Conservation (phyloP, 2,888 invertebrate genomes). For the Chrysomela aeneicollis region DNA sequence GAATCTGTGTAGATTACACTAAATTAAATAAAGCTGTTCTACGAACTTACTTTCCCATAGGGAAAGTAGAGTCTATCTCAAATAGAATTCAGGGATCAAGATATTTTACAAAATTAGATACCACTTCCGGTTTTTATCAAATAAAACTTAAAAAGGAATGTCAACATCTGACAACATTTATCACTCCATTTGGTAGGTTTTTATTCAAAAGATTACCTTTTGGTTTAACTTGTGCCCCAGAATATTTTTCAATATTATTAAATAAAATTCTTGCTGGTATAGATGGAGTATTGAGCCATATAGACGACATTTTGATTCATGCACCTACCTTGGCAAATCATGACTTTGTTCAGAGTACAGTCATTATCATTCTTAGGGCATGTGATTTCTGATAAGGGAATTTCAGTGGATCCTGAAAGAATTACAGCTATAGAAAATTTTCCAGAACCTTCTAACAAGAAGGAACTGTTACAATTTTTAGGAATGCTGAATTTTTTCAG, state of each 20-base stretch:
- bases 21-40: slow-evolving; percentile 38
- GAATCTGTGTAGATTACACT: slow-evolving; percentile 38
- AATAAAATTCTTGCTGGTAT: too few species aligned
- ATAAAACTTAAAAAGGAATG: slow-evolving; percentile 27
- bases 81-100: slow-evolving; percentile 40
- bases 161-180: slow-evolving; percentile 33
- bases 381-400: slow-evolving; percentile 38
- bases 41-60: slow-evolving; percentile 42
- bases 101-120: slow-evolving; percentile 30
- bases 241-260: too few species aligned
- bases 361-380: slow-evolving; percentile 46
- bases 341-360: slow-evolving; percentile 39
- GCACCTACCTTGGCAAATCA: slow-evolving; percentile 40
- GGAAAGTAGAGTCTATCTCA: slow-evolving; percentile 44
- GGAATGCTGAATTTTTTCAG: slow-evolving; percentile 31
- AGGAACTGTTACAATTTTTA: slow-evolving; percentile 33
- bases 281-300: slow-evolving; percentile 27
- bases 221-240: too few species aligned
- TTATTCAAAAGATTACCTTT: slow-evolving; percentile 33
- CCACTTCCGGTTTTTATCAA: too few species aligned
- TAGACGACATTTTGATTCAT: slow-evolving; percentile 35
- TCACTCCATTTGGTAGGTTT: slow-evolving; percentile 37
- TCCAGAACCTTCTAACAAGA: slow-evolving; percentile 41
- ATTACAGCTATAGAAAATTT: slow-evolving; percentile 34
- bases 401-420: slow-evolving; percentile 35